Conservation (phyloP, 2,888 invertebrate species). For the Drosophila borealis region DNA sequence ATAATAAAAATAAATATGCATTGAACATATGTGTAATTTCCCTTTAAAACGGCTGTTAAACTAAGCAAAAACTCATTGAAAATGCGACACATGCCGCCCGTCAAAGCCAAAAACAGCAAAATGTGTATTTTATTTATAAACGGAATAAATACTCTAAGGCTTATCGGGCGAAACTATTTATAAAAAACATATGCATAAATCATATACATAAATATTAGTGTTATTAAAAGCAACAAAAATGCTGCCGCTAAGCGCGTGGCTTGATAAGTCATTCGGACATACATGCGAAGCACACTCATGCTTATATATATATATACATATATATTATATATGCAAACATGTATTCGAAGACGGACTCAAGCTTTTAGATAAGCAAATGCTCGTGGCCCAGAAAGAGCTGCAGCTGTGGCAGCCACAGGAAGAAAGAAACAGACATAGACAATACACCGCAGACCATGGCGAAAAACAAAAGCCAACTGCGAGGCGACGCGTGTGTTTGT, state of each 20-base stretch:
- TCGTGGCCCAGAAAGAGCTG: slow-evolving; percentile 9
- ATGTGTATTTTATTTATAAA: slow-evolving; percentile 8
- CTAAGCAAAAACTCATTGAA: slow-evolving; percentile 8
- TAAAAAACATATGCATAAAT: slow-evolving; percentile 22
- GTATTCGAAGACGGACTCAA: slow-evolving; percentile 4
- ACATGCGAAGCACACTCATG: slow-evolving; percentile 8
- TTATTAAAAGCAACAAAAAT: slow-evolving; percentile 19
- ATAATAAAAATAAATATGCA: slow-evolving; percentile 3
- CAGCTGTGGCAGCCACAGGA: slow-evolving; percentile 17
- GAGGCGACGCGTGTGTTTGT: slow-evolving; percentile 59
- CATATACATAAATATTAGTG: slow-evolving; percentile 32
- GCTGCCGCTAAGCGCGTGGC: slow-evolving; percentile 41
- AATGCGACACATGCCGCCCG: slow-evolving; percentile 19
- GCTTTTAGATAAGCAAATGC: slow-evolving; percentile 3
- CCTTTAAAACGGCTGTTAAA: background rate
- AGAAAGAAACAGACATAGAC: slow-evolving; percentile 5
- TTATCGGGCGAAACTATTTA: slow-evolving; percentile 16
- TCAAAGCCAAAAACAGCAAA: background rate
- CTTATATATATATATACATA: background rate
- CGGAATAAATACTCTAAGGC: slow-evolving; percentile 7
- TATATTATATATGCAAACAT: background rate
- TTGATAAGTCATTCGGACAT: slow-evolving; percentile 25
- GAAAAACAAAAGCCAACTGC: slow-evolving; percentile 40
- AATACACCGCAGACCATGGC: slow-evolving; percentile 4
- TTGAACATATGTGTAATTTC: background rate